phyloP scores from a whole-genome alignment of 2,888 invertebrate species.

The Mechanitis mazaeus region DNA sequence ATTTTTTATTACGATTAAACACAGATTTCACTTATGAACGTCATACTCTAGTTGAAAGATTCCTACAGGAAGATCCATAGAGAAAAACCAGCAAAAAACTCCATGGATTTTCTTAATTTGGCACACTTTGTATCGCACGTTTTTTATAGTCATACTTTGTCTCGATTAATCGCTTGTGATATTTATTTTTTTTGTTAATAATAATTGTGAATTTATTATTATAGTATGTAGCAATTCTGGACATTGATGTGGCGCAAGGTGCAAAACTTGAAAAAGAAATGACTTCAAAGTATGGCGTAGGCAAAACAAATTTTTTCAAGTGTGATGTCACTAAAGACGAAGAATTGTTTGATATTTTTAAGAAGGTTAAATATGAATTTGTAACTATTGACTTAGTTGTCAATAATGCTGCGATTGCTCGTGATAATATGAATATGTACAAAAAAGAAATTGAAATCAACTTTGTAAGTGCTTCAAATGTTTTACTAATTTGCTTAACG shows the following conservation, averaged over 20 bases:
- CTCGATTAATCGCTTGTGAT: too few relatives aligned
- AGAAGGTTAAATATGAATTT: constrained; percentile 30
- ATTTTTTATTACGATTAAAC: too few relatives aligned
- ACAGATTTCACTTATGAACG: too few relatives aligned
- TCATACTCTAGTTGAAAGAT: too few relatives aligned
- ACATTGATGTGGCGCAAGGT: constrained; percentile 38
- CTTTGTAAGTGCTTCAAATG: too few relatives aligned
- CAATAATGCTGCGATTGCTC: constrained; percentile 45
- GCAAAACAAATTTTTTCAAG: constrained; percentile 39
- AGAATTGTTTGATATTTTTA: constrained; percentile 35
- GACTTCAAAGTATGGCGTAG: constrained; percentile 33
- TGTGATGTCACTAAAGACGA: constrained; percentile 44
- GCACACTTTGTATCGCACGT: too few relatives aligned
- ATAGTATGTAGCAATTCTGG: constrained; percentile 39
- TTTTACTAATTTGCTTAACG: too few relatives aligned
- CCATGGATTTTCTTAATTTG: too few relatives aligned
- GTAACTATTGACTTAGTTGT: constrained; percentile 41
- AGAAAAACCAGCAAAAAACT: too few relatives aligned
- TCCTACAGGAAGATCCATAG: too few relatives aligned
- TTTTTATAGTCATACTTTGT: too few relatives aligned
- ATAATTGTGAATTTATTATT: not conserved
- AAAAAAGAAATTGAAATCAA: constrained; percentile 35
- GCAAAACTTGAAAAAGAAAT: constrained; percentile 36
- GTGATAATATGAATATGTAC: constrained; percentile 33
- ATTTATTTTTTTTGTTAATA: too few relatives aligned